Base-by-base conservation (phyloP, 2,888 invertebrate genomes). In the Acronicta aceris region DNA sequence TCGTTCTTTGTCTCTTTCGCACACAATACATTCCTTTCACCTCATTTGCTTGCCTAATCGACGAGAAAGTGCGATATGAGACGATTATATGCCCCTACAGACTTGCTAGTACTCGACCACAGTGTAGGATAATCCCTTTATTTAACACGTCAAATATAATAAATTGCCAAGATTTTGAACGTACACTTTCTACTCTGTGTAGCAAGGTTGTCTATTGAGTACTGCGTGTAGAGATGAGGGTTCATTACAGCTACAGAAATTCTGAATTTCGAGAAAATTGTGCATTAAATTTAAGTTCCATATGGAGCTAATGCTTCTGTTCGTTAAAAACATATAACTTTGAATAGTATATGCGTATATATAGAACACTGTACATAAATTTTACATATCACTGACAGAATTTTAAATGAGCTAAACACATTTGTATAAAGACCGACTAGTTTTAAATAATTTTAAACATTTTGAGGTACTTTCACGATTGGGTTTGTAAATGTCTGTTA, bases 31-130 rank as follows among this genome's bases (percentile, higher is more conserved):
- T 82, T 78, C 78, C 76, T 72, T 82, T 78, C 88, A 82, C 81
- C 81, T 89, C 90, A 90, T 90, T 90, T 89, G 85, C 76, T 73
- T 70, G 83, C 78, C 82, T 87, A 89, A 90, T 90, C 86, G 90
- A 79, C 82, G 74, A 85, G 89, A 90, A 90, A 85, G 79, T 77
- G 76, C 83, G 90, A 90, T 90, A 89, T 87, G 84, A 82, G 85
- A 81, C 83, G 86, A 87, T 84, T 83, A 82, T 79, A 71, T 77
- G 70, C 79, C 71, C 63, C 56, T 76, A 66, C 77, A 81, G 51
- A 77, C 57, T 65, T 65, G 9, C 52, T 42, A 65, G 27, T 52
- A 58, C 61, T 33, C 42, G 13, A 51, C 43, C 79, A 81, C 74
- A 81, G 81, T 15, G n/a, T 71, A 70, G 36, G 49, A 53, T 70